Base-by-base conservation (phyloP, 1,140 invertebrate genomes). In the Phortica variegata region DNA sequence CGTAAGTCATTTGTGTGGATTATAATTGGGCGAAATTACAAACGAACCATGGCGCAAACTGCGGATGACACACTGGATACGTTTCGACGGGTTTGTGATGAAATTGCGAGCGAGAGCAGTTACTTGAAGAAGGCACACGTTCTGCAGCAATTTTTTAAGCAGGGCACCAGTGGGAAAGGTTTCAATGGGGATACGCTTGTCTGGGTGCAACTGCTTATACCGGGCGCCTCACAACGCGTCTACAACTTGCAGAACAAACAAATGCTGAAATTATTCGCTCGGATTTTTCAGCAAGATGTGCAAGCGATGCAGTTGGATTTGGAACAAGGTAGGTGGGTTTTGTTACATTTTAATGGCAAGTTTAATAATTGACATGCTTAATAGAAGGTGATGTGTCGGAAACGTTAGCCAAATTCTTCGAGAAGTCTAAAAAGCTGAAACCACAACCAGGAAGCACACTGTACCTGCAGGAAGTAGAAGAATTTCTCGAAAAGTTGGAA, bases 201-300 rank as follows among this genome's bases (percentile, higher is more conserved):
- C n/a, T 91, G 91, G 89, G 84, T 91, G 65, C 87, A 87, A 56
- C 74, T 95, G 38, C 70, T 96, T n/a, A 78, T 96, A 21, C 93
- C 93, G 1, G 85, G 85, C 16, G 86, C 88, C 29, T 81, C 84
- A 2, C 92, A 94, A 69, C 79, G 89, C 43, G 83, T 95, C 17
- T 96, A 95, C 66, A 96, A 96, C 79, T 75, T 97, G 17, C 92
- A 95, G 76, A 93, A 87, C 65, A 96, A 94, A 75, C 91, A 95
- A 60, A 77, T 96, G 29, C 79, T 95, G 0, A 97, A 96, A 76
- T 73, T 96, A 10, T 95, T 94, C 75, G 87, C 90, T 37, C 83
- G 85, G 65, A 84, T 96, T 44, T 88, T 96, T 58, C 63, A 79
- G 9, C 81, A 81, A 6, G 83, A 87, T 77, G 84, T 87, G 54